Conservation (phyloP, 2,113 vertebrate species). For the Rhodinocichla rosea region DNA sequence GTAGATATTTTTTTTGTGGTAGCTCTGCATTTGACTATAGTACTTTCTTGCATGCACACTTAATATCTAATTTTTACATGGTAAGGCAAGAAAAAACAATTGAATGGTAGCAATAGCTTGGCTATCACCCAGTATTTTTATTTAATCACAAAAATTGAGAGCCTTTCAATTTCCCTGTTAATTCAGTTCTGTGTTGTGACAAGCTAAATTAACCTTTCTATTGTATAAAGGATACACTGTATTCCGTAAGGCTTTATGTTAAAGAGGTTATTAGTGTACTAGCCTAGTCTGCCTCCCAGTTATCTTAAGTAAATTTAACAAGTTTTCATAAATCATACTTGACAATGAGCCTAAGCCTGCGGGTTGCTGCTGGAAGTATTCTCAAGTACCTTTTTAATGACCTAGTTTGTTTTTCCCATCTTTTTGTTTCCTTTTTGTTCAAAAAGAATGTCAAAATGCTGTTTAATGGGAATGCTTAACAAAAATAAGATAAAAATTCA, state of each 20-base stretch:
- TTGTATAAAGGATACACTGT: neutral
- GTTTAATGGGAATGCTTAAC: neutral
- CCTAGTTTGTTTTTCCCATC: neutral
- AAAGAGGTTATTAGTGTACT: neutral
- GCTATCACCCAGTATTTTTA: neutral
- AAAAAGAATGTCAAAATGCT: neutral
- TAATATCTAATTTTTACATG: neutral
- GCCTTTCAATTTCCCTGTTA: neutral
- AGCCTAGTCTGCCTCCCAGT: neutral
- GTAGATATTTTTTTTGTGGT: neutral
- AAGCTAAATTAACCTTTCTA: slow-evolving; percentile 24
- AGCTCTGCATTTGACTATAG: neutral
- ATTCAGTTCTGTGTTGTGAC: neutral
- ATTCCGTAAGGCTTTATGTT: neutral
- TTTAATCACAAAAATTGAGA: neutral
- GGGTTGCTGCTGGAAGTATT: neutral
- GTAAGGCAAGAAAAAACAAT: neutral
- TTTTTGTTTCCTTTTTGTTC: neutral
- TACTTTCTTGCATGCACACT: neutral
- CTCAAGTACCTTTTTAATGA: neutral
- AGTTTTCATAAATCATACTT: neutral
- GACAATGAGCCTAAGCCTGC: neutral
- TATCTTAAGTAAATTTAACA: slow-evolving; percentile 26
- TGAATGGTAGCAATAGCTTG: neutral
- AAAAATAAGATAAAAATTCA: neutral